These are phyloP conservation scores for Pseudomyrmex flavicornis DNA, from an alignment of 1,140 invertebrate genomes.

Conservation along the genomic window DNA sequence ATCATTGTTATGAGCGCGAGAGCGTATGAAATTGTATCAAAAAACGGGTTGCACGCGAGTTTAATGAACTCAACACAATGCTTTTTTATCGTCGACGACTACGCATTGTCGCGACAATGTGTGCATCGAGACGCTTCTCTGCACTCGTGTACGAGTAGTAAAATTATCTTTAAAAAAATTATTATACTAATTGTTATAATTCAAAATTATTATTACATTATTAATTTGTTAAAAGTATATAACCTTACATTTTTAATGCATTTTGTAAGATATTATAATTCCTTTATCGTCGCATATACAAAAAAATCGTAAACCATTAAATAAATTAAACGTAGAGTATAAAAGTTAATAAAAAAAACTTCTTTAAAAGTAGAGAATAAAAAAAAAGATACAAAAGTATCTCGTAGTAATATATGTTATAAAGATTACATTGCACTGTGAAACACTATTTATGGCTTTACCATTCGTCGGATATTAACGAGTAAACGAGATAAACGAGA, in stretches of 20 bases:
- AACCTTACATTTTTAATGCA: background rate
- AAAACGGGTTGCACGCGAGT: background rate
- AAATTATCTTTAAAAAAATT: background rate
- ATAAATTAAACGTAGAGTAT: background rate
- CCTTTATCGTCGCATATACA: background rate
- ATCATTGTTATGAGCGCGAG: slow-evolving; percentile 11
- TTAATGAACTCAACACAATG: slow-evolving; percentile 31
- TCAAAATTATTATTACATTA: too few species aligned
- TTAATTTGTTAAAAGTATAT: background rate
- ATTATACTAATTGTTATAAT: too few species aligned
- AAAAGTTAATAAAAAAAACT: background rate
- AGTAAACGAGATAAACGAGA: background rate
- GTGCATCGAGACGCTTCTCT: background rate
- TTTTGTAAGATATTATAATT: background rate
- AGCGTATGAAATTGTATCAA: slow-evolving; percentile 17
- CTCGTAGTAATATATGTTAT: background rate
- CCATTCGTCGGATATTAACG: slow-evolving; percentile 8
- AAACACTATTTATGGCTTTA: slow-evolving; percentile 15
- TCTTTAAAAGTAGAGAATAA: background rate
- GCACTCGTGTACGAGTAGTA: background rate
- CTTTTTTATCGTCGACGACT: slow-evolving; percentile 16
- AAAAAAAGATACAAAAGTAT: background rate
- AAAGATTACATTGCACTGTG: slow-evolving; percentile 2
- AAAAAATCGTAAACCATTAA: background rate
- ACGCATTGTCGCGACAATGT: background rate